These are phyloP conservation scores for Chlamydotis undulata DNA, from an alignment of 2,113 vertebrate genomes.

Conservation along the genomic window DNA sequence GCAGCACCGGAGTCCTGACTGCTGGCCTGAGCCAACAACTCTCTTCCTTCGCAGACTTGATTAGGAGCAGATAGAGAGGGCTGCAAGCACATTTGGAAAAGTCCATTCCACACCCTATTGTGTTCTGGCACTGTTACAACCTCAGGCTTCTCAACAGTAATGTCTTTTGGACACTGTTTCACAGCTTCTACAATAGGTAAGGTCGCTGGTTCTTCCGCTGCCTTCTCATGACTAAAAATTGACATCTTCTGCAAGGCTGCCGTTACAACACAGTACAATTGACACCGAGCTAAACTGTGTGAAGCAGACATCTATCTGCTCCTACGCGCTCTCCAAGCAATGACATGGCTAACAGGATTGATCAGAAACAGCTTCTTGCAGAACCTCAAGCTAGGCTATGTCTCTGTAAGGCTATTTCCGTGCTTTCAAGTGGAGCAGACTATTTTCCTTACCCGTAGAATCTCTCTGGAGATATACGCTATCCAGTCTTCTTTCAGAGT, in stretches of 20 bases:
- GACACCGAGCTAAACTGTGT: neutral
- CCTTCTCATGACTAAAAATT: neutral
- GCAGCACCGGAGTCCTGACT: neutral
- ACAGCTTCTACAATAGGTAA: neutral
- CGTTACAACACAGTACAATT: neutral
- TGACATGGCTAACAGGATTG: neutral
- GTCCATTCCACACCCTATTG: accelerated
- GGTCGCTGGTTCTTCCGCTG: neutral
- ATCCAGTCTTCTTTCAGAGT: constrained; percentile 99
- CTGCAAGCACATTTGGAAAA: neutral
- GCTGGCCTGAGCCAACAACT: neutral
- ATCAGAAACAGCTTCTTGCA: constrained; percentile 39
- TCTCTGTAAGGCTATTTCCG: neutral
- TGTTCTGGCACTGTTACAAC: neutral
- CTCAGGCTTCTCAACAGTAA: neutral
- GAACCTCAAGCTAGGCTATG: neutral
- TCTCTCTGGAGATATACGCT: constrained; percentile 97
- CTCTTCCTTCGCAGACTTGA: neutral
- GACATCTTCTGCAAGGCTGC: constrained; percentile 9
- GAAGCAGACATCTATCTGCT: constrained; percentile 9
- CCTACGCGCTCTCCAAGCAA: neutral
- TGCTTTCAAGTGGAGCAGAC: neutral
- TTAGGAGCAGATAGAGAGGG: neutral
- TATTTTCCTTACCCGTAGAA: constrained; percentile 85
- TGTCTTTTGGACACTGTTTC: neutral